phyloP scores from a whole-genome alignment of 2,888 invertebrate species.

The Nomada goodeniana region DNA sequence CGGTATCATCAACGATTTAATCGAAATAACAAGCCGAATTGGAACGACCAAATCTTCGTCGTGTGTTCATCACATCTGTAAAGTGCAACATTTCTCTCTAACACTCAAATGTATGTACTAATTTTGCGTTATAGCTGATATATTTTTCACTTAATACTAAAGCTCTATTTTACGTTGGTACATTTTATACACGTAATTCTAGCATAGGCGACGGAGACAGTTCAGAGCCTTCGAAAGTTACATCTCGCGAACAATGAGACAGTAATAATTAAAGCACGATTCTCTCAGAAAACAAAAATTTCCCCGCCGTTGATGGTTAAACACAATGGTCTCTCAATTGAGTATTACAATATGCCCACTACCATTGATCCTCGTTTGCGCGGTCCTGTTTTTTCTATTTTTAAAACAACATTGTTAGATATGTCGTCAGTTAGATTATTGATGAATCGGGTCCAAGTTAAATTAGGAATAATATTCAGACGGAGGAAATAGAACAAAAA shows the following conservation, averaged over 20 bases:
- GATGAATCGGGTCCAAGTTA: too few species aligned
- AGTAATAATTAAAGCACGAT: conserved; percentile 39
- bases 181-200: conserved; percentile 73
- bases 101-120: conserved; percentile 59
- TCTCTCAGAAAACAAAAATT: conserved; percentile 32
- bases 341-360: background rate
- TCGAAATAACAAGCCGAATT: conserved; percentile 10
- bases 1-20: conserved; percentile 2
- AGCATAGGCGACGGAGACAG: conserved; percentile 62
- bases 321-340: conserved; percentile 1
- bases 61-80: conserved; percentile 7
- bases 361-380: conserved; percentile 5
- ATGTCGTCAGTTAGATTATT: too few species aligned
- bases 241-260: conserved; percentile 29
- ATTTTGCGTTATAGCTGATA: conserved; percentile 67
- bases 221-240: conserved; percentile 27
- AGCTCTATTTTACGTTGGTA: conserved; percentile 73
- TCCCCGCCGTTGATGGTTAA: conserved; percentile 5
- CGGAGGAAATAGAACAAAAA: background rate
- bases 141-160: conserved; percentile 71
- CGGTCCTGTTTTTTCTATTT: background rate
- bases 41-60: conserved; percentile 18
- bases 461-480: background rate
- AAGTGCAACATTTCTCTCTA: conserved; percentile 31
- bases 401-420: too few species aligned